Evolutionary conservation across 2,888 invertebrate genomes (phyloP).

Genomic region (Apodemia zela): DNA sequence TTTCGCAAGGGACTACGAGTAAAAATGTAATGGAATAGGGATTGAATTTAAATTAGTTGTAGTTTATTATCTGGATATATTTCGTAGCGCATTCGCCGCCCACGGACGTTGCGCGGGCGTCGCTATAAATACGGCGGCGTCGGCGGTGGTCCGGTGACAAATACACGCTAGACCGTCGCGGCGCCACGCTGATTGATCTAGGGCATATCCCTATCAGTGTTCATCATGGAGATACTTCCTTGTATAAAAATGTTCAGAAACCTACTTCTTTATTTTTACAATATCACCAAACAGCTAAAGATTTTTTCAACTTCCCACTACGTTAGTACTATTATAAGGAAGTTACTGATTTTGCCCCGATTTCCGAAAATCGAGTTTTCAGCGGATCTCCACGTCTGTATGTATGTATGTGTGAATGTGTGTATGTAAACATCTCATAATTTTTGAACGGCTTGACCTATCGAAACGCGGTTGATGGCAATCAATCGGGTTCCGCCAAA

Average conservation of each 20-base stretch:
- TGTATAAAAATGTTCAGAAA: neutral
- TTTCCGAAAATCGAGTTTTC: too few relatives aligned
- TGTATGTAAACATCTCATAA: too few relatives aligned
- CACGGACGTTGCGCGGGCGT: constrained; percentile 58
- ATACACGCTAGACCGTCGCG: constrained; percentile 64
- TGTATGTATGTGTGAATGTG: too few relatives aligned
- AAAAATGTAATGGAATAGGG: constrained; percentile 18
- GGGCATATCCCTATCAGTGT: constrained; percentile 34
- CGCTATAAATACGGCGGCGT: constrained; percentile 72
- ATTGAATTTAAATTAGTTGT: constrained; percentile 19
- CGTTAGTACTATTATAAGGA: too few relatives aligned
- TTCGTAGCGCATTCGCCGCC: constrained; percentile 48
- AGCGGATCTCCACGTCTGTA: too few relatives aligned
- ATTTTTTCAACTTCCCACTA: too few relatives aligned
- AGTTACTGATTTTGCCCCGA: too few relatives aligned
- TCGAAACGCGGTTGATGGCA: too few relatives aligned
- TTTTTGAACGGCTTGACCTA: too few relatives aligned
- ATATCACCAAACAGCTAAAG: too few relatives aligned
- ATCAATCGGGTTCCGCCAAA: too few relatives aligned
- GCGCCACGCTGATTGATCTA: constrained; percentile 73
- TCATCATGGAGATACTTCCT: constrained; percentile 10
- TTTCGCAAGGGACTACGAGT: constrained; percentile 43
- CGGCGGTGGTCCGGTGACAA: constrained; percentile 78
- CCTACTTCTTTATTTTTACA: neutral
- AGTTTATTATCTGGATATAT: constrained; percentile 26